phyloP scores from a whole-genome alignment of 2,797 vertebrate genomes.

The Pelobates cultripes region DNA sequence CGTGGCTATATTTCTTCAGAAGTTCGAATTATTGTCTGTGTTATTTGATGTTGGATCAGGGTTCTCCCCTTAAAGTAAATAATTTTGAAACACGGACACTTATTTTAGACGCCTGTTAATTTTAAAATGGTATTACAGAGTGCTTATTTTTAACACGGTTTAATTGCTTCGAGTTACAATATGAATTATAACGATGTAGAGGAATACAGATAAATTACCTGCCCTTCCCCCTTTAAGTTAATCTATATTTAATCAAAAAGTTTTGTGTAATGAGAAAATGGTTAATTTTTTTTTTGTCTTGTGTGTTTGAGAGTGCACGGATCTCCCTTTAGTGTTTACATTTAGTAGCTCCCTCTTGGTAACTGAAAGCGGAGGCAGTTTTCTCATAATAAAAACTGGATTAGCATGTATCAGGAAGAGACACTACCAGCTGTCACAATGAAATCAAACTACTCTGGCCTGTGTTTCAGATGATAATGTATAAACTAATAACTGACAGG shows the following conservation, averaged over 20 bases:
- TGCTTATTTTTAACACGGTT: constrained; percentile 16
- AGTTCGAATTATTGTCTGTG: background rate
- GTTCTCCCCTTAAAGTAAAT: constrained; percentile 1
- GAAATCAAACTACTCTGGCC: constrained; percentile 89
- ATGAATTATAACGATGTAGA: constrained; percentile 6
- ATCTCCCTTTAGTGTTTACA: constrained; percentile 76
- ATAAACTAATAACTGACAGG: constrained; percentile 83
- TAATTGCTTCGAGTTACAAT: constrained; percentile 47
- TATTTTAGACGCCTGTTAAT: constrained; percentile 11
- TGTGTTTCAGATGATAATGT: constrained; percentile 83
- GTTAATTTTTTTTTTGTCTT: constrained; percentile 67
- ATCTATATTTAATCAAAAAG: constrained; percentile 69
- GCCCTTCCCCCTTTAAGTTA: constrained; percentile 57
- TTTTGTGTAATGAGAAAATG: constrained; percentile 71
- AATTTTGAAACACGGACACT: background rate
- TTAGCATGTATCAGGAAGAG: constrained; percentile 94
- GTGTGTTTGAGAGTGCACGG: constrained; percentile 68
- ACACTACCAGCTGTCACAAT: constrained; percentile 95
- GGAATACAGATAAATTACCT: constrained; percentile 64
- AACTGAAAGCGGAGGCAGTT: constrained; percentile 86
- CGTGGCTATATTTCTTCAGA: background rate
- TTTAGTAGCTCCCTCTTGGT: constrained; percentile 82
- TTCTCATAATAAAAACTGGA: constrained; percentile 99
- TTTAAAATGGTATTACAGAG: constrained; percentile 14
- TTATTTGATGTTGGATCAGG: background rate